Conservation (phyloP, 2,797 vertebrate species). For the Phoxinus dragarum region DNA sequence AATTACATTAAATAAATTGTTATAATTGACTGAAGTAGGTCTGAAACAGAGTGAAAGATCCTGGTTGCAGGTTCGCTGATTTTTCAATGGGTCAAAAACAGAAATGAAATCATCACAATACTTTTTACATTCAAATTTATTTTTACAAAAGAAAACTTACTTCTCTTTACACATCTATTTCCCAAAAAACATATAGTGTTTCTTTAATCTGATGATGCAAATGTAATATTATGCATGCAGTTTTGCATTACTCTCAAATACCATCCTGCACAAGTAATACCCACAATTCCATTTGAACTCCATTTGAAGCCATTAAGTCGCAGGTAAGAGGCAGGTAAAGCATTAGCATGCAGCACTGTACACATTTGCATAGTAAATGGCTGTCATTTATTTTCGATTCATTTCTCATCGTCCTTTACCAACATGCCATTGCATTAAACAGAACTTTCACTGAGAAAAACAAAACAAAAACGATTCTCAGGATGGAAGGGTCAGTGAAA, state of each 20-base stretch:
- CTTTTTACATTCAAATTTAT: constrained; percentile 78
- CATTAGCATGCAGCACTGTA: constrained; percentile 85
- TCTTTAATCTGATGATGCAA: constrained; percentile 78
- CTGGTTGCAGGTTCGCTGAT: neutral
- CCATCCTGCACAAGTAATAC: constrained; percentile 85
- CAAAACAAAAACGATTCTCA: neutral
- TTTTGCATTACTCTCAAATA: constrained; percentile 80
- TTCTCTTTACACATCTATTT: constrained; percentile 80
- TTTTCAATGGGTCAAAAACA: neutral
- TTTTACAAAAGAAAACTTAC: constrained; percentile 83
- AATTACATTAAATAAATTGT: neutral
- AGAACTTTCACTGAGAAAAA: constrained; percentile 73
- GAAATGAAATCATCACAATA: neutral
- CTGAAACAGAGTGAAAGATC: neutral
- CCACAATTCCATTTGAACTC: constrained; percentile 77
- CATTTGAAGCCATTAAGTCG: constrained; percentile 81
- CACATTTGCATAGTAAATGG: constrained; percentile 89
- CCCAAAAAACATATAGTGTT: constrained; percentile 78
- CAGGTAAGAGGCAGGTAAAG: constrained; percentile 77
- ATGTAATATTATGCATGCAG: constrained; percentile 81
- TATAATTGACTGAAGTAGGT: neutral
- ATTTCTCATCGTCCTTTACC: constrained; percentile 64
- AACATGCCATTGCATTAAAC: constrained; percentile 84
- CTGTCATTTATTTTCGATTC: constrained; percentile 54
- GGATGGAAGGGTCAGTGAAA: neutral